Percentiles rank a stretch among this genome's conserved stretches.
Evolutionary conservation across 2,113 vertebrate species (phyloP).

Genomic region (Pithys albifrons): DNA sequence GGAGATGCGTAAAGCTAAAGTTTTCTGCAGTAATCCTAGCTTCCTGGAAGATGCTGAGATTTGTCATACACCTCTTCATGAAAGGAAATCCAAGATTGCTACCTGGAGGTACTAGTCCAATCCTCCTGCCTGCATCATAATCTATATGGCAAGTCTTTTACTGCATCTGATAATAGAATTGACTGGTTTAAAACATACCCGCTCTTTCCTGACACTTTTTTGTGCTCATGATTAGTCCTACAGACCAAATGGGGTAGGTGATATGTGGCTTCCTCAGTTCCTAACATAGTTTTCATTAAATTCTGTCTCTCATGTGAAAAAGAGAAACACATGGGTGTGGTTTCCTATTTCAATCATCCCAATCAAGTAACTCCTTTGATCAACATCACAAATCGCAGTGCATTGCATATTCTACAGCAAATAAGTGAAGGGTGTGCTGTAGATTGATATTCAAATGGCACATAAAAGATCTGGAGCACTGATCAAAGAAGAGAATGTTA

Average conservation of each 20-base stretch:
- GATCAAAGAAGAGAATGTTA: constrained; percentile 24
- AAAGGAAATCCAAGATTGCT: background rate
- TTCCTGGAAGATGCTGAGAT: background rate
- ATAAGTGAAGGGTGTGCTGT: background rate
- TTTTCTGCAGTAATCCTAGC: background rate
- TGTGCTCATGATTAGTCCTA: background rate
- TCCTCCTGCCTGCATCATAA: background rate
- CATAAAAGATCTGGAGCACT: background rate
- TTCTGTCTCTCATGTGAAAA: background rate
- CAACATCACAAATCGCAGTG: constrained; percentile 8
- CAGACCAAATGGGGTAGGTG: background rate
- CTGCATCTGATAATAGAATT: background rate
- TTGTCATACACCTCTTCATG: background rate
- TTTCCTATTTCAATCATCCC: constrained; percentile 16
- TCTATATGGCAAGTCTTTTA: background rate
- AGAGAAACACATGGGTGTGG: background rate
- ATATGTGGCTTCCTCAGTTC: background rate
- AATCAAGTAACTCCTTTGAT: constrained; percentile 38
- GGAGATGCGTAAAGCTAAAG: background rate
- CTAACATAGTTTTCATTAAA: background rate
- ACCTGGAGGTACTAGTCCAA: background rate
- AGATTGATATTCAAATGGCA: constrained; percentile 11
- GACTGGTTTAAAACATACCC: background rate
- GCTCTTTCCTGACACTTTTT: background rate
- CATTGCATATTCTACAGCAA: background rate